Percentiles rank a stretch among this genome's conserved stretches.
phyloP scores from a whole-genome alignment of 2,888 invertebrate species.

The Idaea dimidiata region DNA sequence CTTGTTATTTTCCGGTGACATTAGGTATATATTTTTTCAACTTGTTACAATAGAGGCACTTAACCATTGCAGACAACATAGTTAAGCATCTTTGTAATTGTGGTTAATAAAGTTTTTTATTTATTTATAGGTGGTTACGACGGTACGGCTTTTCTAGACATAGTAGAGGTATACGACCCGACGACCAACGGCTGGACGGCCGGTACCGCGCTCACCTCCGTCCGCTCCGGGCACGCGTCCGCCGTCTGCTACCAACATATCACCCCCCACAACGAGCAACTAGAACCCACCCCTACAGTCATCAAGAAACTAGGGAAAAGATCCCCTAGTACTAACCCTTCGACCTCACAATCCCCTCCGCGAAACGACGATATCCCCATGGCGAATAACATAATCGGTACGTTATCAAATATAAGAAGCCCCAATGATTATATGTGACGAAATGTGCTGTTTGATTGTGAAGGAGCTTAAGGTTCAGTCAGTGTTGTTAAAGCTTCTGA shows the following conservation, averaged over 20 bases:
- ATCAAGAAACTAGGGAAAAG: slow-evolving; percentile 42
- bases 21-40: too few relatives aligned
- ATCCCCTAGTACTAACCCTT: slow-evolving; percentile 26
- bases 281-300: slow-evolving; percentile 37
- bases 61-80: slow-evolving; percentile 11
- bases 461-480: background rate
- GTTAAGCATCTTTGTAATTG: background rate
- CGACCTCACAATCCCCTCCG: slow-evolving; percentile 22
- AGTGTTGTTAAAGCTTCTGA: background rate
- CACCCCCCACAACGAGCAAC: slow-evolving; percentile 56
- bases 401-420: slow-evolving; percentile 50
- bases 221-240: slow-evolving; percentile 94
- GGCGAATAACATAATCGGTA: slow-evolving; percentile 66
- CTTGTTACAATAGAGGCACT: background rate
- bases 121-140: slow-evolving; percentile 90
- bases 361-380: slow-evolving; percentile 57
- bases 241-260: slow-evolving; percentile 92
- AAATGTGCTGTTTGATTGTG: background rate
- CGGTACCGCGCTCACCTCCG: slow-evolving; percentile 89
- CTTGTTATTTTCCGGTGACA: too few relatives aligned
- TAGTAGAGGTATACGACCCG: slow-evolving; percentile 94
- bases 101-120: slow-evolving; percentile 10
- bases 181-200: slow-evolving; percentile 87
- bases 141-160: slow-evolving; percentile 90
- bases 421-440: slow-evolving; percentile 33